Percentiles rank a stretch among this genome's conserved stretches.
phyloP scores from a whole-genome alignment of 1,140 invertebrate species.

The Zaprionus davidi region DNA sequence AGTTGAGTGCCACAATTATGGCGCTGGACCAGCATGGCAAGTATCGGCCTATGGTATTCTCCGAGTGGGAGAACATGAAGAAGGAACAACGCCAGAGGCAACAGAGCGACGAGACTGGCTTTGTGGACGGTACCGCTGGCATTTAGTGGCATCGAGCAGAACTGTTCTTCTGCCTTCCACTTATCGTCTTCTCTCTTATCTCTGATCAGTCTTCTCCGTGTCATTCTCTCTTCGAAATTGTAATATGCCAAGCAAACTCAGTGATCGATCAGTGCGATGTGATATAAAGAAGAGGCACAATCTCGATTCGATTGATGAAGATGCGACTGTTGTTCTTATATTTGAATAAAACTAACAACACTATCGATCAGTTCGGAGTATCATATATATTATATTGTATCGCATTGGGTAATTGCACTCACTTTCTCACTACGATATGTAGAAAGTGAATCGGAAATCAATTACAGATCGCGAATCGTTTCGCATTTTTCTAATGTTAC shows the following conservation, averaged over 20 bases:
- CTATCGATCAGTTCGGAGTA: neutral
- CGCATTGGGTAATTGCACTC: neutral
- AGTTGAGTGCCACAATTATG: constrained; percentile 3
- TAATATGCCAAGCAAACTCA: neutral
- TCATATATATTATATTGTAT: neutral
- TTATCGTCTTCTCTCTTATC: neutral
- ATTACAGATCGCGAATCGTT: constrained; percentile 39
- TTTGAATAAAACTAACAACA: neutral
- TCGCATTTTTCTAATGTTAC: constrained; percentile 63
- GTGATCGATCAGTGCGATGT: neutral
- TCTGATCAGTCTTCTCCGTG: neutral
- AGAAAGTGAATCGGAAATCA: neutral
- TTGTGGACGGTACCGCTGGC: neutral
- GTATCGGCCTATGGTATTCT: neutral
- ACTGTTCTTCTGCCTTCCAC: neutral
- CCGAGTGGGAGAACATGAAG: constrained; percentile 13
- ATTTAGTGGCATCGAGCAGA: neutral
- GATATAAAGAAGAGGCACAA: neutral
- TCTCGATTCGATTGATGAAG: neutral
- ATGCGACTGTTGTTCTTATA: neutral
- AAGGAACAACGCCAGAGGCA: neutral
- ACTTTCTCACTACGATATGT: neutral
- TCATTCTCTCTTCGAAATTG: too few species aligned
- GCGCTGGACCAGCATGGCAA: neutral
- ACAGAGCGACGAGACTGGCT: neutral